These are phyloP conservation scores for Chloromyia formosa DNA, from an alignment of 2,888 invertebrate species.

Conservation along the genomic window DNA sequence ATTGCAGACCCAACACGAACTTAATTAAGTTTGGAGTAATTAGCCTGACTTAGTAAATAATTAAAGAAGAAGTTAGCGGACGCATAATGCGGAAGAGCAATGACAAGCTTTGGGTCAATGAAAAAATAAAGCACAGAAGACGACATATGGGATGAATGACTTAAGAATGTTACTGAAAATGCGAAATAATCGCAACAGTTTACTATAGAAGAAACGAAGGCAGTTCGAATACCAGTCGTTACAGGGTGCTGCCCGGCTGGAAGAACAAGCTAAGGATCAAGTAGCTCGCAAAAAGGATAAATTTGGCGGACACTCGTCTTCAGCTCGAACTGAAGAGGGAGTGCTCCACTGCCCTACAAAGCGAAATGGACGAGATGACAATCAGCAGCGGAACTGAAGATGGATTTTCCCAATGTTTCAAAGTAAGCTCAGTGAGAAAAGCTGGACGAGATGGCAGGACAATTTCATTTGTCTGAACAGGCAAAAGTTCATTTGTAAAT, in stretches of 20 bases:
- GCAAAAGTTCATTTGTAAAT: slow-evolving; percentile 93
- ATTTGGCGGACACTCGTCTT: slow-evolving; percentile 78
- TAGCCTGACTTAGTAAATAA: slow-evolving; percentile 89
- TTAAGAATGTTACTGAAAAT: slow-evolving; percentile 88
- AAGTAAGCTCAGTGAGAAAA: slow-evolving; percentile 96
- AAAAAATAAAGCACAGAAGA: slow-evolving; percentile 91
- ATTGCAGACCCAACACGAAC: slow-evolving; percentile 90
- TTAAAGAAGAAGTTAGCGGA: slow-evolving; percentile 86
- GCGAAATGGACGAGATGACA: slow-evolving; percentile 87
- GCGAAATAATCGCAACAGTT: slow-evolving; percentile 89
- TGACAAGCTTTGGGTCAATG: slow-evolving; percentile 90
- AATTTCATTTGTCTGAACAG: slow-evolving; percentile 88
- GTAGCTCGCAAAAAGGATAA: slow-evolving; percentile 82
- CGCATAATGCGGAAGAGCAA: slow-evolving; percentile 92
- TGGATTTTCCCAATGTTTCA: slow-evolving; percentile 79
- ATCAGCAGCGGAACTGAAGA: slow-evolving; percentile 83
- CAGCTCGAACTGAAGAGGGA: slow-evolving; percentile 91
- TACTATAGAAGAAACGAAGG: slow-evolving; percentile 94
- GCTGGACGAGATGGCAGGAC: slow-evolving; percentile 93
- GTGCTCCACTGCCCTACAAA: slow-evolving; percentile 78
- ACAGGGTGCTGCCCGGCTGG: slow-evolving; percentile 81
- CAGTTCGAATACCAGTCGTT: slow-evolving; percentile 85
- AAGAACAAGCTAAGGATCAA: slow-evolving; percentile 80
- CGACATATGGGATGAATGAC: slow-evolving; percentile 93
- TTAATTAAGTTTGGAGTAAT: slow-evolving; percentile 91